A percentile compares a stretch with the other conserved stretches of the same genome.
Evolutionary conservation across 2,113 vertebrate genomes (phyloP).

Genomic region (Zingel zingel): DNA sequence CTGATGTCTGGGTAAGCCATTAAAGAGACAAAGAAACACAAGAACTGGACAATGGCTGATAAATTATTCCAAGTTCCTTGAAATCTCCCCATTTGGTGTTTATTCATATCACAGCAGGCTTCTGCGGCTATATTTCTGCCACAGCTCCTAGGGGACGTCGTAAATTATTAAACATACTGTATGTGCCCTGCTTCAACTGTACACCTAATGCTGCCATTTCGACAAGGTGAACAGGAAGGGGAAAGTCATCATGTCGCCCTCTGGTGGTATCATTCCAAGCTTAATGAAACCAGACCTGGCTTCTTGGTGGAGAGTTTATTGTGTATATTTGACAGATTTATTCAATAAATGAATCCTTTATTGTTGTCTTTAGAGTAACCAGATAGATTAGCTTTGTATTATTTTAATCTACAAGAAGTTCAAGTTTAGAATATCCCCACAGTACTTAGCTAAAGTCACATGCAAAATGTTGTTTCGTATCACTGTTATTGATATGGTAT

Average conservation of each 20-base stretch:
- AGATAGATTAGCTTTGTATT: background rate
- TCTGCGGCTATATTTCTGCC: constrained; percentile 16
- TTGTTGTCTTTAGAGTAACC: background rate
- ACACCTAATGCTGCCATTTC: constrained; percentile 16
- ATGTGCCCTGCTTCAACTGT: constrained; percentile 10
- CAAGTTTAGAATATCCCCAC: background rate
- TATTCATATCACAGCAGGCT: constrained; percentile 16
- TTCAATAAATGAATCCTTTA: background rate
- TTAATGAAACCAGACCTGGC: background rate
- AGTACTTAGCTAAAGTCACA: background rate
- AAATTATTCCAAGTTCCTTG: constrained; percentile 17
- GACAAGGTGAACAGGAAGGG: constrained; percentile 3
- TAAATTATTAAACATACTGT: constrained; percentile 45
- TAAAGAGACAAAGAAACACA: constrained; percentile 9
- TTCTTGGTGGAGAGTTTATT: background rate
- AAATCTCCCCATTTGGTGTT: background rate
- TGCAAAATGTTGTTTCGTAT: background rate
- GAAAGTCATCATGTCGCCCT: constrained; percentile 37
- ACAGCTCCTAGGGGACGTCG: constrained; percentile 3
- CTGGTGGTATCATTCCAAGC: constrained; percentile 45
- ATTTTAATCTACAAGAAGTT: background rate
- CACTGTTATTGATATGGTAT: background rate
- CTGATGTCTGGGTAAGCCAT: constrained; percentile 1
- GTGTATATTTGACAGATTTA: background rate
- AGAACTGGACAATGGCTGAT: background rate